These are phyloP conservation scores for Prunella himalayana DNA, from an alignment of 2,113 vertebrate species.

Conservation along the genomic window DNA sequence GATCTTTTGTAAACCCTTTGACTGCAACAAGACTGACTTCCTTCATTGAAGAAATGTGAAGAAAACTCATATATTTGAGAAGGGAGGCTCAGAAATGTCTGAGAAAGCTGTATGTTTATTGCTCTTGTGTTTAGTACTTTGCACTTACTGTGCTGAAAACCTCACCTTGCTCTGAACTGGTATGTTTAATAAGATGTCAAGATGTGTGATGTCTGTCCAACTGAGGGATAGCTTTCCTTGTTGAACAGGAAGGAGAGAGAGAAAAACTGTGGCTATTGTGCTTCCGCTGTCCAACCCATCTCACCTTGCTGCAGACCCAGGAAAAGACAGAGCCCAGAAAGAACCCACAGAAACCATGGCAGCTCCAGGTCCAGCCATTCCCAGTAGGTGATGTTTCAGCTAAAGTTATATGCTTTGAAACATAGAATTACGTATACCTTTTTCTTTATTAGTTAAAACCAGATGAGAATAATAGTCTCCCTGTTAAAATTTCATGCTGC, in stretches of 20 bases:
- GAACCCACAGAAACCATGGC: constrained; percentile 56
- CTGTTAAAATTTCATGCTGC: not conserved
- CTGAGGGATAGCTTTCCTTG: constrained; percentile 75
- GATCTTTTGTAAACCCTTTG: not conserved
- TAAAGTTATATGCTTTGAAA: not conserved
- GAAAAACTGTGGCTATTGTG: constrained; percentile 56
- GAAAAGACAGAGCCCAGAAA: constrained; percentile 42
- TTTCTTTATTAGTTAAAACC: not conserved
- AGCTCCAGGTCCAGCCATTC: constrained; percentile 58
- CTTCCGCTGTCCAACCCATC: constrained; percentile 57
- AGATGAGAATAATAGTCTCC: not conserved
- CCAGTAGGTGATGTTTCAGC: constrained; percentile 70
- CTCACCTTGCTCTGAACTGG: not conserved
- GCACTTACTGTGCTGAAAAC: not conserved
- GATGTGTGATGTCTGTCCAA: constrained; percentile 40
- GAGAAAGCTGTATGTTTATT: not conserved
- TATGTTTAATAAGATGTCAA: constrained; percentile 26
- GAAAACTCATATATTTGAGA: not conserved
- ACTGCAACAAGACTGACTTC: not conserved
- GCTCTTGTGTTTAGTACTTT: not conserved
- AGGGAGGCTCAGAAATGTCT: not conserved
- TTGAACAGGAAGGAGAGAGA: constrained; percentile 74
- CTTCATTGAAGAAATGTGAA: not conserved
- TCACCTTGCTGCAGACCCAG: constrained; percentile 49
- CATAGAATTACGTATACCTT: not conserved